Base-by-base conservation (phyloP, 2,888 invertebrate species). In the Augochlorella aurata region DNA sequence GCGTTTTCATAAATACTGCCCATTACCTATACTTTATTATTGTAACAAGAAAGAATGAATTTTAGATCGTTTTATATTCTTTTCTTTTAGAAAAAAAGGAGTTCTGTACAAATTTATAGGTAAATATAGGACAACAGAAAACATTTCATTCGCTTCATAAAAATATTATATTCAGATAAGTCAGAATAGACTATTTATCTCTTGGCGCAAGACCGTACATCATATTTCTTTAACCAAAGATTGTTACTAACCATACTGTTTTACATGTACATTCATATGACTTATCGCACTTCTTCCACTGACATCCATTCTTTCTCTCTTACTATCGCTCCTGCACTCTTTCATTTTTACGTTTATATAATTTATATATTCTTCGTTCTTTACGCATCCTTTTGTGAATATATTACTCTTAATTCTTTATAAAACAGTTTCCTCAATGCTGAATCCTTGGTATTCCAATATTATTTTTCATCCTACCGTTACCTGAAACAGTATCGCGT, bases 161-260 rank as follows among this genome's bases (percentile, higher is more conserved):
- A 90, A 90, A 90, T 90, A 90, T 90, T 90, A 88, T 90, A 90
- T 90, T 90, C 89, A 88, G 88, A 90, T 85, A 89, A 89, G 83
- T 90, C 89, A 90, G 88, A 89, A 89, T 87, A 89, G 85, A 89
- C 81, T 83, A 88, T 89, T 82, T 86, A 87, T 89, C 84, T 86
- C 88, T 89, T 87, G 88, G 85, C 88, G 87, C 85, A 83, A 87
- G 83, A 88, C 79, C 85, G 71, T 89, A 89, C 88, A 89, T 84
- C 71, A 82, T 85, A 84, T 78, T 82, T 86, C 79, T 88, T 86
- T 82, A 74, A 77, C 85, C 79, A 79, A 85, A 79, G 85, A 89
- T 87, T 88, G 87, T 84, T 88, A 82, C 82, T 88, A 84, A 77
- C 74, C 83, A 89, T 84, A 89, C 78, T 84, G 82, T 77, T 84